Conservation (phyloP, 2,797 vertebrate genomes). For the Pangasius djambal region DNA sequence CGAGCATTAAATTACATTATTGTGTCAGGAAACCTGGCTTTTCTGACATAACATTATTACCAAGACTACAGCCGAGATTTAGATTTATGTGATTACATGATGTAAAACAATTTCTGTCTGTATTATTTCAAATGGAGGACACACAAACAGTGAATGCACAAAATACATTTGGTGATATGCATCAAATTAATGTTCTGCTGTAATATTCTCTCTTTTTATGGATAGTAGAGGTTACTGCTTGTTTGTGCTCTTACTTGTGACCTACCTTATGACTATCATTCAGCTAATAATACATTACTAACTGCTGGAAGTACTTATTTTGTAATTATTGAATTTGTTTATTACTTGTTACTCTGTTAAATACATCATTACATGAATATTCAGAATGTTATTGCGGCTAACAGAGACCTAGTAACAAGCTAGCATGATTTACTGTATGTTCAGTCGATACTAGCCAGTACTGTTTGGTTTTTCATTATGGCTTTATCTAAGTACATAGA, state of each 20-base stretch:
- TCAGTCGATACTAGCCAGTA: neutral
- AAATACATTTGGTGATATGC: neutral
- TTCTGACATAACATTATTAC: conserved; percentile 25
- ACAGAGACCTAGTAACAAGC: neutral
- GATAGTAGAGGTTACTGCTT: neutral
- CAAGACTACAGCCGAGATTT: neutral
- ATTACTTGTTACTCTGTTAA: neutral
- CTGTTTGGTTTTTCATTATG: neutral
- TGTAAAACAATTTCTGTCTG: neutral
- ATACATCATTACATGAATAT: neutral
- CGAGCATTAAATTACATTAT: conserved; percentile 21
- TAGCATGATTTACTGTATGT: neutral
- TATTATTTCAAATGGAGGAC: neutral
- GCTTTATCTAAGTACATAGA: neutral
- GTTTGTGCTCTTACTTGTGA: neutral
- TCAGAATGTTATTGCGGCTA: too few species aligned
- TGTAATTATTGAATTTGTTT: too few species aligned
- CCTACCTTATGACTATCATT: neutral
- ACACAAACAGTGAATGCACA: neutral
- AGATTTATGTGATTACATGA: neutral
- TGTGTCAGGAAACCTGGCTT: conserved; percentile 24
- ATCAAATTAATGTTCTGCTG: neutral
- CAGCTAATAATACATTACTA: neutral
- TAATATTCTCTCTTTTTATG: neutral
- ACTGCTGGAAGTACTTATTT: neutral